Base-by-base conservation (phyloP, 1,140 invertebrate species). In the Temnothorax curvispinosus region DNA sequence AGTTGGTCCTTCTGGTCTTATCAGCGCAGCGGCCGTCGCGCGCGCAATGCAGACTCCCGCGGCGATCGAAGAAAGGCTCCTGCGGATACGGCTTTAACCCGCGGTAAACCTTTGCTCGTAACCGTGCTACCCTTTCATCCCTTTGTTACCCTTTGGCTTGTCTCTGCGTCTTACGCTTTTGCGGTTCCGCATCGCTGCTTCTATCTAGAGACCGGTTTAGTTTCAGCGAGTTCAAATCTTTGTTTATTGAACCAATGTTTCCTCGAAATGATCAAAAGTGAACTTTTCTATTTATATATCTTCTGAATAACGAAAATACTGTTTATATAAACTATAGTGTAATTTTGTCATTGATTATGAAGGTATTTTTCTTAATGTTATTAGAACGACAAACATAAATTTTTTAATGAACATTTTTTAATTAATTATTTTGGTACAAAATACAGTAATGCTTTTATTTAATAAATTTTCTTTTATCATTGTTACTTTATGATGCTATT, bases 31-130 rank as follows among this genome's bases (percentile, higher is more conserved):
- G 50, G 44, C 41, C n/a, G 58, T 35, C 72, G 72, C n/a, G 56
- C 21, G 35, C 21, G 77, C 52, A 54, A 88, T 71, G 64, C 35
- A 32, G 41, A 69, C 52, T 50, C 21, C 58, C 52, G 69, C 56
- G 54, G 60, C 76, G 86, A 88, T 88, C 87, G 87, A 76, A 84
- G 69, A 85, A 56, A 84, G 47, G 47, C 62, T 80, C 35, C 76
- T 56, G 67, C 56, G 54, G 64, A 72, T 27, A 35, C 9, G 32
- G 44, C 41, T 72, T 78, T 58, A 64, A 41, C 35, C 35, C 72
- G 47, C 41, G 71, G 74, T 85, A 77, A 88, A 88, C 72, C 80
- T 54, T 58, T 56, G 52, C 50, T 60, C 52, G 62, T 84, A 69
- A 82, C 54, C 62, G 47, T 60, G 44, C 50, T 52, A n/a, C 56